Evolutionary conservation across 2,797 vertebrate genomes (phyloP), one percentile per base, ranked within the genome.

Genomic region (Sebastes elongatus): DNA sequence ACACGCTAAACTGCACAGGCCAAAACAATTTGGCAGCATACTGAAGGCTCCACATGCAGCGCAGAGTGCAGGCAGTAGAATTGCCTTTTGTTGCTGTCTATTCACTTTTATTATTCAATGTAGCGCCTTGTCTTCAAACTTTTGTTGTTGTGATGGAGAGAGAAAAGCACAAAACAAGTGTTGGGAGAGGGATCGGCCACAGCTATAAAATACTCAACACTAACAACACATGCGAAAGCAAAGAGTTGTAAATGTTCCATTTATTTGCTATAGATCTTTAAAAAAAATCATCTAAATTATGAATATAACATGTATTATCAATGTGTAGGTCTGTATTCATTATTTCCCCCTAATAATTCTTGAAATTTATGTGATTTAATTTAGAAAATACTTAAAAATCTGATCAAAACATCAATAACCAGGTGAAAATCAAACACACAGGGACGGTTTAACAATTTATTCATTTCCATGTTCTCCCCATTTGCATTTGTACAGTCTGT

Each of bases 11-110:
- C 66, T 35, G 10, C 25, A 68, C 10, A 64, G 23, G 30, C 69
- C 69, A 68, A 67, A 75, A 49, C 3, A 18, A 68, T 69, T 46
- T 82, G 67, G 64, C 67, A 71, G 57, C 5, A 57, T 42, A 20
- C 18, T 23, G 22, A 53, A 57, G 49, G 22, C 74, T 60, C 46
- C 33, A 65, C 74, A 57, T 62, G 49, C 53, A 61, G 49, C 23
- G 32, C 10, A 0, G 20, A 65, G 46, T 14, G 68, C 57, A 65
- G 27, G 42, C 52, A 55, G 13, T 42, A 30, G 2, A 66, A 53
- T 42, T 0, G 0, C 55, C 67, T 74, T 57, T 75, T 74, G 28
- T 49, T 57, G 52, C 53, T 52, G 33, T 67, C 27, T 25, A 7
- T 64, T 70, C 18, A 52, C 33, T 6, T 68, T 80, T 77, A 56